Evolutionary conservation across 2,797 vertebrate species (phyloP).

Genomic region (Oreochromis grahami): DNA sequence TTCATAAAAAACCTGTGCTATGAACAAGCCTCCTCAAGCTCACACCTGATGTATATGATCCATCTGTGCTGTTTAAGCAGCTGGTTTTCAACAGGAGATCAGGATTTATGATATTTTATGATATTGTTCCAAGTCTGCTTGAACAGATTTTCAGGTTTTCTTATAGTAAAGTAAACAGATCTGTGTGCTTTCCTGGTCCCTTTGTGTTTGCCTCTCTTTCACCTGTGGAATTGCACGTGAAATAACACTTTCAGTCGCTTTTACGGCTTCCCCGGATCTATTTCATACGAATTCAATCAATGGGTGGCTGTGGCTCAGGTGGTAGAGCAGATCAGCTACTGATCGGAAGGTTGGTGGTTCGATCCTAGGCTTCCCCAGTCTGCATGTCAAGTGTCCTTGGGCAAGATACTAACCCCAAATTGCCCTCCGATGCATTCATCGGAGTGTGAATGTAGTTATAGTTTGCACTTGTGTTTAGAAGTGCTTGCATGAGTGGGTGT

Average conservation of each 20-base stretch:
- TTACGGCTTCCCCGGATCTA: not conserved
- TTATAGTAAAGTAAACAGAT: not conserved
- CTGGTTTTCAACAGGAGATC: not conserved
- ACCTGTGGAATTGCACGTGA: not conserved
- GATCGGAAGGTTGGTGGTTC: no score
- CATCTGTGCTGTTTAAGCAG: constrained; percentile 24
- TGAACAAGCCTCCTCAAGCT: constrained; percentile 57
- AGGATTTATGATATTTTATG: constrained; percentile 15
- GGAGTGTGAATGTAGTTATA: no score
- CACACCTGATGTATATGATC: constrained; percentile 31
- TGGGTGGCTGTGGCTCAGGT: no score
- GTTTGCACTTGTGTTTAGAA: no score
- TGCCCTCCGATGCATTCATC: no score
- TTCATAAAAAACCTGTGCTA: constrained; percentile 56
- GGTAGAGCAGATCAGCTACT: no score
- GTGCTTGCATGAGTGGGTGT: no score
- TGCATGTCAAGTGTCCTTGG: no score
- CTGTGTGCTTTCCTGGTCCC: not conserved
- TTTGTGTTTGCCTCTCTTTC: not conserved
- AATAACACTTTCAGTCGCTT: not conserved
- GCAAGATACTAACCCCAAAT: no score
- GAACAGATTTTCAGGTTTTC: constrained; percentile 9
- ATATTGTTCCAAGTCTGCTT: not conserved
- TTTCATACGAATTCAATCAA: constrained; percentile 19
- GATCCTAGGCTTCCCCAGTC: no score